Evolutionary conservation across 2,888 invertebrate species (phyloP).

Genomic region (Acronicta aceris): DNA sequence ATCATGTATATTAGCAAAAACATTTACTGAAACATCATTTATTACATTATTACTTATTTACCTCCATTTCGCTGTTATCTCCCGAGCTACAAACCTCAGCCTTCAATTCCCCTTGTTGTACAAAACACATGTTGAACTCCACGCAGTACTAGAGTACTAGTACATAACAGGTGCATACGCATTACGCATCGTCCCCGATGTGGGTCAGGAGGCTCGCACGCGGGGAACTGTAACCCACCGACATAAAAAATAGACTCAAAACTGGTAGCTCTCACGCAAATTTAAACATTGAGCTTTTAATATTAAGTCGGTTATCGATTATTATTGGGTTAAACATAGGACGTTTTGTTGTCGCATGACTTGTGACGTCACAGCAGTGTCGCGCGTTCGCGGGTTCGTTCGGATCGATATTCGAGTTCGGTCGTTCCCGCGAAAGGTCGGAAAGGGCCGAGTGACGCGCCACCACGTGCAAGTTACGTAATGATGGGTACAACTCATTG

Average conservation of each 20-base stretch:
- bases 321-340: conserved; percentile 14
- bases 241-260: conserved; percentile 42
- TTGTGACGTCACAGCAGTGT: conserved; percentile 83
- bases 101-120: conserved; percentile 7
- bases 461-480: conserved; percentile 86
- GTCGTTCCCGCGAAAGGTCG: conserved; percentile 71
- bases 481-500: conserved; percentile 84
- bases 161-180: conserved; percentile 78
- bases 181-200: conserved; percentile 78
- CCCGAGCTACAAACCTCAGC: conserved; percentile 1
- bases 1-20: neutral
- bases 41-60: neutral
- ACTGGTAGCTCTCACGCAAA: conserved; percentile 18
- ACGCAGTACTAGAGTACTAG: conserved; percentile 47
- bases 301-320: conserved; percentile 43
- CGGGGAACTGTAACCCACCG: conserved; percentile 50
- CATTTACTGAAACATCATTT: neutral
- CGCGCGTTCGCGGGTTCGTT: conserved; percentile 77
- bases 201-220: conserved; percentile 82
- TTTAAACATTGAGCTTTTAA: neutral
- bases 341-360: conserved; percentile 29
- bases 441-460: conserved; percentile 67
- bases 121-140: conserved; percentile 54
- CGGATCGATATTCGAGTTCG: conserved; percentile 80
- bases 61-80: neutral